phyloP scores from a whole-genome alignment of 2,113 vertebrate species.

The Plestiodon gilberti region DNA sequence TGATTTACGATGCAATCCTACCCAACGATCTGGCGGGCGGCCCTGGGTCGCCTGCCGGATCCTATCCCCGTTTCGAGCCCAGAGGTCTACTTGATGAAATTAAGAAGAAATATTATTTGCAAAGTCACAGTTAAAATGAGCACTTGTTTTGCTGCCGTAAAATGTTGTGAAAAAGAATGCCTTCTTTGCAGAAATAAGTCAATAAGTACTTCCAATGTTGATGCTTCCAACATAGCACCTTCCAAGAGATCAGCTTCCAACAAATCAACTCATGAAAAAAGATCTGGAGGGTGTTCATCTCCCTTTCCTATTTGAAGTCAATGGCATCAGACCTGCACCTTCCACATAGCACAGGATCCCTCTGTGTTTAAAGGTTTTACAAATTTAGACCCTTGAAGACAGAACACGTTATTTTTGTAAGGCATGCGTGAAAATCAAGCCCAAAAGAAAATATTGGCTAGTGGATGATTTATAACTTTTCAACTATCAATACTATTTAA shows the following conservation, averaged over 20 bases:
- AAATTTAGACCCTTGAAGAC: constrained; percentile 50
- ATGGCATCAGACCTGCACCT: background rate
- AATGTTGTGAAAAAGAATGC: background rate
- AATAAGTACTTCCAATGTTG: background rate
- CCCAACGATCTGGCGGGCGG: too few species aligned
- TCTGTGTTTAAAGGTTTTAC: background rate
- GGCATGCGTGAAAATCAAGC: constrained; percentile 73
- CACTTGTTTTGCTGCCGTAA: background rate
- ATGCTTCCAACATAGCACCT: background rate
- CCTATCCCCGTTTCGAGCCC: too few species aligned
- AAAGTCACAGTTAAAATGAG: constrained; percentile 2
- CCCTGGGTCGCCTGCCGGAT: too few species aligned
- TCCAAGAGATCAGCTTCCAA: constrained; percentile 8
- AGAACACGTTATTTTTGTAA: constrained; percentile 72
- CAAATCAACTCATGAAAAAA: background rate
- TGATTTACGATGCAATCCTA: background rate
- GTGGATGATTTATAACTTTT: constrained; percentile 78
- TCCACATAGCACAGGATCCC: background rate
- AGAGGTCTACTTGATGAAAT: too few species aligned
- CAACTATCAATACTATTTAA: constrained; percentile 77
- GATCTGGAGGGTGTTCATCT: background rate
- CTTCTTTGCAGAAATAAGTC: background rate
- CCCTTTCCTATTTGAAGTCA: background rate
- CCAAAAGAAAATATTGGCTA: constrained; percentile 81
- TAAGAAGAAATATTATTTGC: background rate